These are phyloP conservation scores for Aurelia aurita DNA, from an alignment of 30 jellyfish, hydroid and myxozoan genomes.

Conservation along the genomic window DNA sequence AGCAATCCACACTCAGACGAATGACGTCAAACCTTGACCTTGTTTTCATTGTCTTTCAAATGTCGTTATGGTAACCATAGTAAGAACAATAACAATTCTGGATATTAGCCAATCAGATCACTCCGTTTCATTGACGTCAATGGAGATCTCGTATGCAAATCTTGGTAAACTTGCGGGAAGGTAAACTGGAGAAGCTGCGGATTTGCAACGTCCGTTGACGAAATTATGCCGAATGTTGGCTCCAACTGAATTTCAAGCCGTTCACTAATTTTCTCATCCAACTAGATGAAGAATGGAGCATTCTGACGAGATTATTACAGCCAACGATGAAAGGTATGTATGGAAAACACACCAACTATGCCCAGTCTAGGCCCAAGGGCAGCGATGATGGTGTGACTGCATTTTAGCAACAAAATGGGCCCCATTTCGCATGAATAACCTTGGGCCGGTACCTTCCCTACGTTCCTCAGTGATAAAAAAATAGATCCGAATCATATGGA, in stretches of 20 bases:
- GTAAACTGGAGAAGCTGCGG: slow-evolving; percentile 6
- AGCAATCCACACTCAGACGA: background rate
- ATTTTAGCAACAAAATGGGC: too few species aligned
- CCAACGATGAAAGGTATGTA: background rate
- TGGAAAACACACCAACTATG: too few species aligned
- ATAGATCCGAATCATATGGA: too few species aligned
- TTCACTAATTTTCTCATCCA: too few species aligned
- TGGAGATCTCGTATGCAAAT: slow-evolving; percentile 53
- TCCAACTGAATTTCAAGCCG: too few species aligned
- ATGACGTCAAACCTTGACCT: slow-evolving; percentile 41
- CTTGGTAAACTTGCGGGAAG: slow-evolving; percentile 33
- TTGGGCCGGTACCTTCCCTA: too few species aligned
- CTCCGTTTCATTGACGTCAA: slow-evolving; percentile 47
- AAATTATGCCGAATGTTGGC: too few species aligned
- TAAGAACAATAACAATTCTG: slow-evolving; percentile 1
- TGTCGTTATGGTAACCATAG: slow-evolving; percentile 25
- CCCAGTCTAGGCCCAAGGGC: too few species aligned
- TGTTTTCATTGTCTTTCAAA: background rate
- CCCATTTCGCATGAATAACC: too few species aligned
- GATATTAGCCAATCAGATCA: slow-evolving; percentile 23
- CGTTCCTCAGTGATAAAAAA: too few species aligned
- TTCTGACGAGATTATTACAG: background rate
- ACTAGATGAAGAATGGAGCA: background rate
- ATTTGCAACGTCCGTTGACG: too few species aligned
- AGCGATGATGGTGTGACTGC: too few species aligned